A percentile compares a stretch with the other conserved stretches of the same genome.
phyloP scores from a whole-genome alignment of 2,113 vertebrate genomes.

The Scartelaos histophorus region DNA sequence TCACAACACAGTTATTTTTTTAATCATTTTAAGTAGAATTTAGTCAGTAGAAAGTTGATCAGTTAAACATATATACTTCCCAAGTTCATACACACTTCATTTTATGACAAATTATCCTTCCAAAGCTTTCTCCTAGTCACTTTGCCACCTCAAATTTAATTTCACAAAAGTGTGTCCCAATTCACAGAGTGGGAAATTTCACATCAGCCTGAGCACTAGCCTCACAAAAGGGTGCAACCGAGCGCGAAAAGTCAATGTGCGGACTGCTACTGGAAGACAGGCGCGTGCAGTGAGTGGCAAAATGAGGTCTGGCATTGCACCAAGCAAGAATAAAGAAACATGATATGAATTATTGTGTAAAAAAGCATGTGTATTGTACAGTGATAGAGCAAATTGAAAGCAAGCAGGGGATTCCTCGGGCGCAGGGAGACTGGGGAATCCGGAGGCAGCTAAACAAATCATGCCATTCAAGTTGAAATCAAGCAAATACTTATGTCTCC shows the following conservation, averaged over 20 bases:
- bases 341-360: not conserved
- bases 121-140: not conserved
- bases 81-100: not conserved
- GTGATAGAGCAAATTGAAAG: slow-evolving; percentile 25
- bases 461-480: slow-evolving; percentile 25
- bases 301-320: not conserved
- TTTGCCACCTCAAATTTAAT: slow-evolving; percentile 26
- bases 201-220: slow-evolving; percentile 60
- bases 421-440: slow-evolving; percentile 52
- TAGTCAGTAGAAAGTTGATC: not conserved
- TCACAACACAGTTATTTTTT: too few relatives aligned
- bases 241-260: slow-evolving; percentile 10
- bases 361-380: slow-evolving; percentile 22
- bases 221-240: slow-evolving; percentile 44
- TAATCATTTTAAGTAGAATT: not conserved
- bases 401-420: slow-evolving; percentile 55
- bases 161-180: slow-evolving; percentile 34
- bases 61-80: not conserved
- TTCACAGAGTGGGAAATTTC: slow-evolving; percentile 66
- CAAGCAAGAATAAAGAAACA: not conserved
- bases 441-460: slow-evolving; percentile 26
- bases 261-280: not conserved
- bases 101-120: slow-evolving; percentile 1
- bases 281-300: not conserved
- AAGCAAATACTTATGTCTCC: not conserved